Base-by-base conservation (phyloP, 2,797 vertebrate genomes). In the Falco columbarius region DNA sequence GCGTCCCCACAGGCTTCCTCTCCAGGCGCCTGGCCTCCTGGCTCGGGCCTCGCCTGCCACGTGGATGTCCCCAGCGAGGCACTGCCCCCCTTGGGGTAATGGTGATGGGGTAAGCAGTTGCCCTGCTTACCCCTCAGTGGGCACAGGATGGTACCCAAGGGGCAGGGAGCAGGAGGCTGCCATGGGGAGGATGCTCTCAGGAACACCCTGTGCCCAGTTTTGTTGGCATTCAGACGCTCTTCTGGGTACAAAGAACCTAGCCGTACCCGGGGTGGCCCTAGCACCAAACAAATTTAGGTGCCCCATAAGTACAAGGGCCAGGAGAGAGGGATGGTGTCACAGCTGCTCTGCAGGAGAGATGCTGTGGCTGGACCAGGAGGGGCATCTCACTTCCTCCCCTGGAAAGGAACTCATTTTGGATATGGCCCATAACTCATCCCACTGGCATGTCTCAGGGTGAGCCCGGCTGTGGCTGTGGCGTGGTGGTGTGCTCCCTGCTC, bases 141-240 rank as follows among this genome's bases (percentile, higher is more conserved):
- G 72, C 63, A 13, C 47, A 12, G 88, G 12, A 1, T 14, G n/a
- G 56, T 29, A 46, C 63, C 87, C 18, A 27, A 71, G 27, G 44
- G 56, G 21, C 2, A 1, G 23, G 30, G 52, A 82, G 51, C 17
- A 13, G 26, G 12, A 72, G 18, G 6, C 2, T 34, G 51, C 46
- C 2, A 2, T 0, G 0, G 13, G 44, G 29, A 71, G 15, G 46
- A 42, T 67, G 58, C 12, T 71, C 13, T 16, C 7, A 13, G 65
- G 30, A 63, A 9, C 0, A 0, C 4, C 38, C 21, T 14, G 8
- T 34, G 22, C 32, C 46, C 0, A 0, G 3, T 38, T 38, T 38
- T 1, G 0, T 2, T 27, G 83, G 23, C 14, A 24, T 84, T 79
- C 36, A 29, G 23, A 11, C 6, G 9, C 24, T 24, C 34, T 51